Evolutionary conservation across 2,888 invertebrate genomes (phyloP), one percentile per base, ranked within the genome.

Genomic region (Neoitamus cyanurus): DNA sequence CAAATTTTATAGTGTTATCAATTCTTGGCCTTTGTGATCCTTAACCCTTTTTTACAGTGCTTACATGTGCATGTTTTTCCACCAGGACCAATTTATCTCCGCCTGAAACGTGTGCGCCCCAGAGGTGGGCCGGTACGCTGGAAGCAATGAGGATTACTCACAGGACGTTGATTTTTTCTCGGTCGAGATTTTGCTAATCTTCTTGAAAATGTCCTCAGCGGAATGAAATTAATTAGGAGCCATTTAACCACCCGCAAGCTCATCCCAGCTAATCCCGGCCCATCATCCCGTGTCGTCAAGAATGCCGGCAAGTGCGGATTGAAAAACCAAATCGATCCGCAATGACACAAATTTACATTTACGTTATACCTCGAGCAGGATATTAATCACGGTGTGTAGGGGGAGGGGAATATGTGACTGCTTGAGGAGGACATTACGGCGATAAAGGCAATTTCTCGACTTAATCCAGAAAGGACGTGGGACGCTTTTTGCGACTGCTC

Each of bases 1-100:
- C 20, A 80, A 80, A 80, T 80, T 80, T 80, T 80, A 80, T 80
- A 58, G 58, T 58, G 80, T 58, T 80, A 80, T 80, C 80, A 80
- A 80, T 68, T 68, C 80, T 80, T 80, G 80, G 13, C 80, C 80
- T 80, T 80, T 80, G 80, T 80, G 31, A 80, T 68, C 80, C 80
- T 58, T 30, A 80, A 80, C 80, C 80, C 80, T 48, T 80, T 80
- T 80, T 80, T 37, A 70, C 70, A 31, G 20, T 58, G 80, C 58
- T 58, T 80, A 80, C 80, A 80, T 58, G 80, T 80, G 58, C 80
- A 68, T 34, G 34, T 58, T 80, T 42, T 80, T 80, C 28, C 46
- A 20, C 77, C 25, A 30, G 77, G 42, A 28, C 46, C 77, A 77
- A 77, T 77, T 77, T 77, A 77, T 77, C 77, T 77, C 36, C 46